Evolutionary conservation across 2,888 invertebrate species (phyloP).

Genomic region (Lomographa bimaculata): DNA sequence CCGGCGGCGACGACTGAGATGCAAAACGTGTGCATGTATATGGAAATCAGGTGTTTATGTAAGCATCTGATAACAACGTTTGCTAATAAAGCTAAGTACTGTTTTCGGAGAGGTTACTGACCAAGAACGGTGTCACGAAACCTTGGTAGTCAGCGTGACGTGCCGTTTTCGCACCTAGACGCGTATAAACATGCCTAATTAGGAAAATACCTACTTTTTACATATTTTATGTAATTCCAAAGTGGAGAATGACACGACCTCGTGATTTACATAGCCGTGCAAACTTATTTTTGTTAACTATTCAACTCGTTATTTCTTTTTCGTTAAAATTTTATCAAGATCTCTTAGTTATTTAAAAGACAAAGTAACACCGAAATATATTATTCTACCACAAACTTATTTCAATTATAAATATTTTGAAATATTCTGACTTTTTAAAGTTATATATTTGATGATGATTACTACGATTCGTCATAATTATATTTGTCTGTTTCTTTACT

Average conservation of each 20-base stretch:
- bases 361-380: no score
- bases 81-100: constrained; percentile 42
- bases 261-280: no score
- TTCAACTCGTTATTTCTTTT: no score
- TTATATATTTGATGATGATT: no score
- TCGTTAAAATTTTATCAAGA: no score
- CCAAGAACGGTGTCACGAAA: constrained; percentile 57
- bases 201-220: constrained; percentile 1
- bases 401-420: no score
- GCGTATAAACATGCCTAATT: constrained; percentile 4
- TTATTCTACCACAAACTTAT: no score
- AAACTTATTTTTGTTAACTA: no score
- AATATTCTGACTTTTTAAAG: no score
- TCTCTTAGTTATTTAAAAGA: no score
- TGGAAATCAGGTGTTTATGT: constrained; percentile 20
- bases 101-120: constrained; percentile 55
- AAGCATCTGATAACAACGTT: constrained; percentile 42
- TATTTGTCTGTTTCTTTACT: no score
- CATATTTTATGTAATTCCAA: not conserved
- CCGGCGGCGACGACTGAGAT: constrained; percentile 11
- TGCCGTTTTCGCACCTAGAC: constrained; percentile 37
- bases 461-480: no score
- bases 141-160: constrained; percentile 56
- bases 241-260: constrained; percentile 4
- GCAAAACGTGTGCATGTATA: constrained; percentile 15